Conservation (phyloP, 2,113 vertebrate species). For the Alligator mississippiensis region DNA sequence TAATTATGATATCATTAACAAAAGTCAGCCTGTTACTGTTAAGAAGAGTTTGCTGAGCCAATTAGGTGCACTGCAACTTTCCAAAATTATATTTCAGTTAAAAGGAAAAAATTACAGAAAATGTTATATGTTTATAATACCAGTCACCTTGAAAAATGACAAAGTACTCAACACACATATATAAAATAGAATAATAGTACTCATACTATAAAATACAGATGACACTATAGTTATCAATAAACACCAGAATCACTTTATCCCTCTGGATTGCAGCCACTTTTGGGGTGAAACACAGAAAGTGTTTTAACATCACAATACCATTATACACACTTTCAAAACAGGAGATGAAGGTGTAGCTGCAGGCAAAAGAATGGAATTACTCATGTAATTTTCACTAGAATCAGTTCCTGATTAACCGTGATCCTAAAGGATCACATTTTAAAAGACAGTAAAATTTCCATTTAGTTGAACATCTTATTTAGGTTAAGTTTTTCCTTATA, state of each 20-base stretch:
- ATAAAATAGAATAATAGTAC: neutral
- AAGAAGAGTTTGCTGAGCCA: neutral
- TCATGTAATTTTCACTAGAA: neutral
- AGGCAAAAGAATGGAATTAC: neutral
- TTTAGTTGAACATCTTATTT: slow-evolving; percentile 24
- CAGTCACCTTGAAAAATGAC: slow-evolving; percentile 39
- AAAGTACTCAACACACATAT: slow-evolving; percentile 36
- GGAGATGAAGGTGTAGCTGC: neutral
- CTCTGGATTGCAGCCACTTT: slow-evolving; percentile 35
- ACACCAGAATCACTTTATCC: slow-evolving; percentile 43
- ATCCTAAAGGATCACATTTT: neutral
- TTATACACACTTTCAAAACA: neutral
- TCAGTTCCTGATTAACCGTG: neutral
- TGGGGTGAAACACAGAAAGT: slow-evolving; percentile 29
- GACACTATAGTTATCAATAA: slow-evolving; percentile 44
- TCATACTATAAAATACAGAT: slow-evolving; percentile 22
- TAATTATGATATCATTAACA: neutral
- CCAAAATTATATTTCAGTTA: neutral
- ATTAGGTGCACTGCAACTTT: neutral
- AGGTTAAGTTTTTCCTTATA: neutral
- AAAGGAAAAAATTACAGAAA: slow-evolving; percentile 36
- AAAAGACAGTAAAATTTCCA: neutral
- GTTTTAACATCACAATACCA: neutral
- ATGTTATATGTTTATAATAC: slow-evolving; percentile 29
- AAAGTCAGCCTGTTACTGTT: neutral